A percentile compares a stretch with the other conserved stretches of the same genome.
Conservation (phyloP, 2,797 vertebrate genomes). For the Jordanella pulchra region DNA sequence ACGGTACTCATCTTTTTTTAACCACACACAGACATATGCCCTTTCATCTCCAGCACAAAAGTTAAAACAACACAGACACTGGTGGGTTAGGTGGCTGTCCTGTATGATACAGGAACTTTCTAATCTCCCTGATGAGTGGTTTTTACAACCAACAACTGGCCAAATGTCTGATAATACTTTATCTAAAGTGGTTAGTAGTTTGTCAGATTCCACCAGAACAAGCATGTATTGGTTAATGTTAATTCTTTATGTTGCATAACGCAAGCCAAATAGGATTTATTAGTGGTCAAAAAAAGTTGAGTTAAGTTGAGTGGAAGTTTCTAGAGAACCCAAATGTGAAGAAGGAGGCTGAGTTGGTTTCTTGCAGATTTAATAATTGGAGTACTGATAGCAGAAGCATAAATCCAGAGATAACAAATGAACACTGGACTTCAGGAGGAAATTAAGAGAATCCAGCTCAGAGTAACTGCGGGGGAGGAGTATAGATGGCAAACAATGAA, state of each 20-base stretch:
- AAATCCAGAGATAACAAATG: too few relatives aligned
- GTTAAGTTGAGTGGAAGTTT: too few relatives aligned
- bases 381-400: too few relatives aligned
- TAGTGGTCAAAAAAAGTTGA: too few relatives aligned
- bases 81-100: constrained; percentile 1
- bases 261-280: not conserved
- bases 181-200: constrained; percentile 30
- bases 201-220: constrained; percentile 52
- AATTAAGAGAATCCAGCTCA: too few relatives aligned
- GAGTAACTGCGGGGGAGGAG: too few relatives aligned
- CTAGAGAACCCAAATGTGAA: too few relatives aligned
- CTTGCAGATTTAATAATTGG: too few relatives aligned
- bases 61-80: constrained; percentile 14
- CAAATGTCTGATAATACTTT: constrained; percentile 53
- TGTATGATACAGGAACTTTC: constrained; percentile 36
- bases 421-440: too few relatives aligned
- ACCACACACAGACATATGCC: constrained; percentile 28
- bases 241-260: constrained; percentile 10
- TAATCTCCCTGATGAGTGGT: constrained; percentile 35
- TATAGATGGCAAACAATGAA: too few relatives aligned
- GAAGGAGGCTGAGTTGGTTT: too few relatives aligned
- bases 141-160: constrained; percentile 36
- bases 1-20: constrained; percentile 57
- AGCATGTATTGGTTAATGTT: constrained; percentile 48
- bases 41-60: constrained; percentile 9